Base-by-base conservation (phyloP, 2,888 invertebrate genomes). In the Erebia aethiops region DNA sequence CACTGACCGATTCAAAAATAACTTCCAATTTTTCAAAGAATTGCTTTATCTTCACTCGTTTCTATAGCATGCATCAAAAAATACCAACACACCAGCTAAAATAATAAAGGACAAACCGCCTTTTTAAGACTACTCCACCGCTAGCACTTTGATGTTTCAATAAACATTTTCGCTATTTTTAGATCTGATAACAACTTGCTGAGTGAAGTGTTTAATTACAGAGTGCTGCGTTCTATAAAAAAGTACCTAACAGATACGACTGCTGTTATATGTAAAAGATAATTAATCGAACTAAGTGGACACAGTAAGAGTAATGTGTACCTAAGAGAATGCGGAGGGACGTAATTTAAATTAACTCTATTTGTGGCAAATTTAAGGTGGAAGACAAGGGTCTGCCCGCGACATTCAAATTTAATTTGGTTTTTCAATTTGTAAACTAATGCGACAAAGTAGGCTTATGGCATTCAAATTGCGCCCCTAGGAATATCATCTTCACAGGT, bases 101-200 rank as follows among this genome's bases (percentile, higher is more conserved):
- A 26, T 2, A 26, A 7, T 16, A 60, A 41, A 41, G 41, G 41
- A 26, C 8, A 61, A 52, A 52, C 26, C 35, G 26, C 14, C 21
- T 3, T 62, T 54, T 62, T 18, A 51, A 65, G 56, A 43, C 14
- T 65, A 43, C 51, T 18, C 43, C n/a, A 26, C 54, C 46, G 46
- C 26, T 64, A 61, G 56, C 52, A 62, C 35, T 73, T 69, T 70
- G 58, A 71, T 75, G 73, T 73, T 71, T 75, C 68, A 73, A 75
- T 73, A 70, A 73, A 62, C 65, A 67, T 73, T 68, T 71, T 73
- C 58, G 64, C 71, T 74, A 71, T 71, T 71, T 75, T 69, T 54
- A 73, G 57, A 73, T 70, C 71, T 65, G 71, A 70, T 74, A 72
- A 67, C 62, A 57, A 60, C 67, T 49, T 18, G 67, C 46, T 67